Evolutionary conservation across 2,797 vertebrate species (phyloP).

Genomic region (Florisuga fusca): DNA sequence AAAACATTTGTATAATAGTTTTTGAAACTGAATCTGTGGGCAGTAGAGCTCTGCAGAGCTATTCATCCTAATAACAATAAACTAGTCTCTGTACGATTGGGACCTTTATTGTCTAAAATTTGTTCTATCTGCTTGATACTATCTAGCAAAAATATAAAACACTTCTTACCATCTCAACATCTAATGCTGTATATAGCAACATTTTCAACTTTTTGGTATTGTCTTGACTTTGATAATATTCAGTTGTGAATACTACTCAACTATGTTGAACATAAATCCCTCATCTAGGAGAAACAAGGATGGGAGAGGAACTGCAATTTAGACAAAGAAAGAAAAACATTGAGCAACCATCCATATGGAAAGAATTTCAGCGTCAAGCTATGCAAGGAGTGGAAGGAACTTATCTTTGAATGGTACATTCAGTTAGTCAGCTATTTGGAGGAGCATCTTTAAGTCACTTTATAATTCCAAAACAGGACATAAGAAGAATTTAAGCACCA

Average conservation of each 20-base stretch:
- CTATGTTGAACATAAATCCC: not conserved
- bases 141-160: not conserved
- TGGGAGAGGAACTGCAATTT: not conserved
- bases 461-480: not conserved
- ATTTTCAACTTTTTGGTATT: not conserved
- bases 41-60: not conserved
- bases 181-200: not conserved
- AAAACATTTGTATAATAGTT: not conserved
- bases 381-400: not conserved
- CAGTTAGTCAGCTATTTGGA: not conserved
- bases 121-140: not conserved
- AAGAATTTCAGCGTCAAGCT: not conserved
- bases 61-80: not conserved
- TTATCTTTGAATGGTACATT: not conserved
- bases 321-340: not conserved
- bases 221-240: not conserved
- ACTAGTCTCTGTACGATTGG: not conserved
- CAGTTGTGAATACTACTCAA: not conserved
- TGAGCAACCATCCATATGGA: not conserved
- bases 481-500: not conserved
- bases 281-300: not conserved
- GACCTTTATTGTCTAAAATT: not conserved
- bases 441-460: not conserved
- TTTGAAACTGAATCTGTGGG: not conserved
- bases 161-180: not conserved